Base-by-base conservation (phyloP, 2,113 vertebrate species). In the Panthera uncia region DNA sequence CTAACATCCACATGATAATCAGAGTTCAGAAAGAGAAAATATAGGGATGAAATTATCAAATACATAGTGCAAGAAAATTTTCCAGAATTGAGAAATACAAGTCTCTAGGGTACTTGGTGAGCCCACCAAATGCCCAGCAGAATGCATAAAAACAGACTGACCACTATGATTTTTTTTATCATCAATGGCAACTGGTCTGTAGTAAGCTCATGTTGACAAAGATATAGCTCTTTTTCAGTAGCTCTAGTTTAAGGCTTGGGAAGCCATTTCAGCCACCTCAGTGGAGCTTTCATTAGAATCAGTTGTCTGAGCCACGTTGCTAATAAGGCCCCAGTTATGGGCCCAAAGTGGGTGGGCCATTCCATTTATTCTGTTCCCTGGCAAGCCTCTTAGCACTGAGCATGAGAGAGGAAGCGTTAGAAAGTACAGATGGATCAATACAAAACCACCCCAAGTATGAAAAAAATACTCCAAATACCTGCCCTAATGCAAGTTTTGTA, bases 241-340 rank as follows among this genome's bases (percentile, higher is more conserved):
- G 45, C n/a, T 94, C 48, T 93, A 94, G 95, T 86, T 96, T 95
- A 97, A 94, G 31, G 55, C 31, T 89, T 95, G 69, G 19, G 50
- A 97, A 86, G 83, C 18, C n/a, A 79, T 88, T 78, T 76, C 36
- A 97, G 82, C n/a, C 55, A 95, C n/a, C 69, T 97, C 21, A 83
- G 23, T 65, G 50, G 76, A 73, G 33, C 14, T 97, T 97, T 91
- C 78, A 86, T 95, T 97, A 73, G 89, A 95, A 96, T 93, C 71
- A 88, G 5, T 79, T 91, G 81, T 50, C 92, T 86, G 88, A 95
- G 71, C 50, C 82, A 80, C 31, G 48, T 31, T 97, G 63, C 55
- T 96, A 96, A 98, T 96, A 63, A 96, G 69, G 38, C 19, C 38
- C 25, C n/a, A 76, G 87, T 83, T 52, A 91, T 41, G 8, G 36